Conservation (phyloP, 2,797 vertebrate species). For the Garrulus glandarius region DNA sequence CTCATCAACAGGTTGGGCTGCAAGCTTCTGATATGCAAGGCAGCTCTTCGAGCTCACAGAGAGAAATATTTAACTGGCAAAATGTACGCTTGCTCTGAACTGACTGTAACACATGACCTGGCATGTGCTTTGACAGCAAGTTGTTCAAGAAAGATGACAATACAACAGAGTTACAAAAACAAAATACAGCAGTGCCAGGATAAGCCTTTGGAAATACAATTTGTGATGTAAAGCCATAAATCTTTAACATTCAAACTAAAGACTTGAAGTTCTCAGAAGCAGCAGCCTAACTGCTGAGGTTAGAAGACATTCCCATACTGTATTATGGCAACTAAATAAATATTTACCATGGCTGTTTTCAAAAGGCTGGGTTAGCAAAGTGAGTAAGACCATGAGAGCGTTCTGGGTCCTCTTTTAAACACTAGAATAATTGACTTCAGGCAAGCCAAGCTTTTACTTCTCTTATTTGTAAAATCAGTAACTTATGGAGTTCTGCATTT, state of each 20-base stretch:
- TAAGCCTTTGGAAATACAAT: neutral
- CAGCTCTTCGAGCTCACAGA: neutral
- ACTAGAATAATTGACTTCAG: neutral
- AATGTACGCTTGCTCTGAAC: neutral
- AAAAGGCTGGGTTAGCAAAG: neutral
- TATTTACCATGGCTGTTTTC: conserved; percentile 9
- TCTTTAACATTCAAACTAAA: neutral
- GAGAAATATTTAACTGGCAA: neutral
- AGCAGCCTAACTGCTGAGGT: neutral
- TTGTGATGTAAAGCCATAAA: neutral
- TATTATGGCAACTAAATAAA: conserved; percentile 48
- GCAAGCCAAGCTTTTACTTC: neutral
- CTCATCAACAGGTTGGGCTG: neutral
- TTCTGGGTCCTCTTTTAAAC: neutral
- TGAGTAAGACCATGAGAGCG: neutral
- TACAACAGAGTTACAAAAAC: neutral
- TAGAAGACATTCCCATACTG: neutral
- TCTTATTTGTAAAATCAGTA: neutral
- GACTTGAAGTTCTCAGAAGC: neutral
- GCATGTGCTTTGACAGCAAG: neutral
- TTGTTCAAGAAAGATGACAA: neutral
- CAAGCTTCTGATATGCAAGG: neutral
- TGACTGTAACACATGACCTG: neutral
- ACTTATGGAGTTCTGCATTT: neutral
- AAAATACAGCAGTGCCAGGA: neutral